These are phyloP conservation scores for Drosophila saltans DNA, from an alignment of 1,140 invertebrate genomes.

Conservation along the genomic window DNA sequence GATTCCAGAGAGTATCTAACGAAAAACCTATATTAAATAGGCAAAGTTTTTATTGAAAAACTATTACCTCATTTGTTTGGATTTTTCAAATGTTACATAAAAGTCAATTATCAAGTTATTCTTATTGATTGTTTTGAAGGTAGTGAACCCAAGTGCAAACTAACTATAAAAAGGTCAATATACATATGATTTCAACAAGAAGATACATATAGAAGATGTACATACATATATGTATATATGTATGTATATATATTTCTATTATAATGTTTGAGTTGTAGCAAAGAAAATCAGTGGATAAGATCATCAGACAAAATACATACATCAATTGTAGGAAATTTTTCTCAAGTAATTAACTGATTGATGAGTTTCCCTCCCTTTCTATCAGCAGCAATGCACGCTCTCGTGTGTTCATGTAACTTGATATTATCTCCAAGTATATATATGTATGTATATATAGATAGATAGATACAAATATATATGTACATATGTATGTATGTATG, in stretches of 20 bases:
- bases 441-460: neutral
- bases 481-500: neutral
- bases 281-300: neutral
- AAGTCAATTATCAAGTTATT: too few species aligned
- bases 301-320: neutral
- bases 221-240: too few species aligned
- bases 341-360: slow-evolving; percentile 9
- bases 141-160: too few species aligned
- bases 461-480: neutral
- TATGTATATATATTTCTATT: neutral
- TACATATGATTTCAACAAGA: too few species aligned
- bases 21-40: too few species aligned
- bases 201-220: too few species aligned
- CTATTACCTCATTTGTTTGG: too few species aligned
- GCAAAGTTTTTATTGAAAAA: too few species aligned
- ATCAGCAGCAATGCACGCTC: neutral
- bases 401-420: neutral
- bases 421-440: neutral
- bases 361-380: slow-evolving; percentile 4
- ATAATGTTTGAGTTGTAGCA: neutral
- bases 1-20: too few species aligned
- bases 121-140: too few species aligned
- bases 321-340: slow-evolving; percentile 4
- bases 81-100: too few species aligned
- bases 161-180: too few species aligned